Evolutionary conservation across 2,113 vertebrate genomes (phyloP), one percentile per base, ranked within the genome.

Genomic region (Amphiprion ocellaris): DNA sequence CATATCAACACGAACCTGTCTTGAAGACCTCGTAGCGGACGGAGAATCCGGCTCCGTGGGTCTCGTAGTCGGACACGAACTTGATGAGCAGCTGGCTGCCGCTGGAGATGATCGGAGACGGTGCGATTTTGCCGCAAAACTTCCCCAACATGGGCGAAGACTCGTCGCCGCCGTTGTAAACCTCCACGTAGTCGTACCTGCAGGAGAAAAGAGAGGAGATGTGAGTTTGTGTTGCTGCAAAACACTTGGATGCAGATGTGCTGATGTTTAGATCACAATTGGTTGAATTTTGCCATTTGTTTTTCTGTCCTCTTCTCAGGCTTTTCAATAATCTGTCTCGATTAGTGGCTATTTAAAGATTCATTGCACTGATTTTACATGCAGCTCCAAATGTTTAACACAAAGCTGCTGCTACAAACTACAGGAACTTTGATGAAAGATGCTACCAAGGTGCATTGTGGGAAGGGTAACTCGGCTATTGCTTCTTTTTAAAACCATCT

Each of bases 31-130:
- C 98, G 1, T 99, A 99, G 76, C 98, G 97, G 64, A 99, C 97
- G 30, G 98, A 99, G 94, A 99, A 99, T 63, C 98, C 98, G 17
- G 98, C 98, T 24, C 98, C 98, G 0, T 99, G 98, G 0, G 98
- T 99, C 93, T 99, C 98, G 21, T 99, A 99, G 94, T 99, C 98
- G 0, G 98, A 99, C 83, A 99, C 97, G 85, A 99, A 99, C 92
- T 96, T 97, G 92, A 99, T 98, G 89, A 97, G 97, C 69, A 99
- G 96, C 90, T 97, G 94, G 7, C 94, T 95, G 53, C 97, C 97
- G 0, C 95, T 95, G 89, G 98, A 99, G 85, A 98, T 94, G 62
- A 99, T 92, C 0, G 98, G 96, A 41, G 97, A 95, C 0, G 98
- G 98, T 0, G 98, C 98, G 37, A 99, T 99, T 92, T 98, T 99